Conservation (phyloP, 2,113 vertebrate species). For the Hemibates koningsi region DNA sequence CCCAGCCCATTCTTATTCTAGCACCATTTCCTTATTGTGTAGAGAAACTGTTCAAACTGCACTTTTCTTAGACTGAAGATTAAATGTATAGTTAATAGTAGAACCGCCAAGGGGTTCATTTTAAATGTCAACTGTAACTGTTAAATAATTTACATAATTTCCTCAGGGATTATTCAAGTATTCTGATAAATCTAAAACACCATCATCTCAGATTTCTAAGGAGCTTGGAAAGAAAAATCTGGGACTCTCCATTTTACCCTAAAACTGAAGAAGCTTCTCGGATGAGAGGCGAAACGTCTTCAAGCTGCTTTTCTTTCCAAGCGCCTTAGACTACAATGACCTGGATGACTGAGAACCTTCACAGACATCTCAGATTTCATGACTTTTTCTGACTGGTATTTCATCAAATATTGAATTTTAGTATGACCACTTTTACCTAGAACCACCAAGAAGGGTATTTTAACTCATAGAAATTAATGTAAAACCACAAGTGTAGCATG, state of each 20-base stretch:
- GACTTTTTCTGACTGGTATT: not conserved
- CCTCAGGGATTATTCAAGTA: not conserved
- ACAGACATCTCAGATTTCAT: not conserved
- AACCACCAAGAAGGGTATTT: not conserved
- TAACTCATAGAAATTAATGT: not conserved
- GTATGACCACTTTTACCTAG: not conserved
- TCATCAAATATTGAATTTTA: not conserved
- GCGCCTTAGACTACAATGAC: not conserved
- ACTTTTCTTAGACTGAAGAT: not conserved
- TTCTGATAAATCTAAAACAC: not conserved
- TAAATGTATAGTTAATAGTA: not conserved
- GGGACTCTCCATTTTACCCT: not conserved
- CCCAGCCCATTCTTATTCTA: not conserved
- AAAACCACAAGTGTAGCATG: not conserved
- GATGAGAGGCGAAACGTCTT: not conserved
- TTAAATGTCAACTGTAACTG: not conserved
- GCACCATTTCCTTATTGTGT: not conserved
- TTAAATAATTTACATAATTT: not conserved
- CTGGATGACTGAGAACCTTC: not conserved
- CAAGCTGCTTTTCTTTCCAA: not conserved
- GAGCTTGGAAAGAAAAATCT: not conserved
- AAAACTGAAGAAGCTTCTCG: not conserved
- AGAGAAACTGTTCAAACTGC: not conserved
- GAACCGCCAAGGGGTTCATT: not conserved
- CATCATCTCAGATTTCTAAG: not conserved